Evolutionary conservation across 2,888 invertebrate genomes (phyloP), one percentile per base, ranked within the genome.

Genomic region (Macrosoma leucophasiata): DNA sequence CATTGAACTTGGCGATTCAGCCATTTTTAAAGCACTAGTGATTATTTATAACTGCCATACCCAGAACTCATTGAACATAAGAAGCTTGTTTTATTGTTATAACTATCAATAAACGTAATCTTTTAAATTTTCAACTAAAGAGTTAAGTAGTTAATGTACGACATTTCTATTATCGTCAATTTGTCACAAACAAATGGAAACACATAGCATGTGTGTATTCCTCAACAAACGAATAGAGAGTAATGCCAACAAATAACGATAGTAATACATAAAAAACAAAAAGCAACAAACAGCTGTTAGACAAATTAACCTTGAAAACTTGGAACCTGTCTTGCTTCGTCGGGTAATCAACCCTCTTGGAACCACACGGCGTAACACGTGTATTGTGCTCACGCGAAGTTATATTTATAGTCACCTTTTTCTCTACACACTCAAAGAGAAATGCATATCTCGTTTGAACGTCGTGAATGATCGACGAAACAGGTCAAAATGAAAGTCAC

Each of bases 401-500:
- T 50, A 39, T 67, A 74, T 65, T 68, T 60, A 67, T 69, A 70
- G 53, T 50, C 36, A 39, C 45, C 4, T n/a, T n/a, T n/a, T n/a
- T n/a, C n/a, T n/a, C 17, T 17, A 29, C 10, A 29, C 22, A 22
- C 20, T 15, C n/a, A 26, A 36, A 18, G 30, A 30, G 26, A 26
- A 26, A 26, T 36, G 26, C 35, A 22, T 8, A 30, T 26, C 21
- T 27, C n/a, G 13, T 18, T 28, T 28, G 14, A 28, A 28, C 5
- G 8, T 9, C 19, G 12, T 22, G 9, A 21, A 1, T 5, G 5
- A 41, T 39, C 27, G 50, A 46, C 48, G 60, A 72, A 73, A 68
- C 72, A 75, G 75, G 74, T 78, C 69, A 66, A 64, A 64, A 68
- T 62, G 60, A 64, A 65, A 65, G 59, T 62, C 57, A 52, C 47